These are phyloP conservation scores for Trichosurus vulpecula DNA, from an alignment of 2,797 vertebrate genomes.

Conservation along the genomic window DNA sequence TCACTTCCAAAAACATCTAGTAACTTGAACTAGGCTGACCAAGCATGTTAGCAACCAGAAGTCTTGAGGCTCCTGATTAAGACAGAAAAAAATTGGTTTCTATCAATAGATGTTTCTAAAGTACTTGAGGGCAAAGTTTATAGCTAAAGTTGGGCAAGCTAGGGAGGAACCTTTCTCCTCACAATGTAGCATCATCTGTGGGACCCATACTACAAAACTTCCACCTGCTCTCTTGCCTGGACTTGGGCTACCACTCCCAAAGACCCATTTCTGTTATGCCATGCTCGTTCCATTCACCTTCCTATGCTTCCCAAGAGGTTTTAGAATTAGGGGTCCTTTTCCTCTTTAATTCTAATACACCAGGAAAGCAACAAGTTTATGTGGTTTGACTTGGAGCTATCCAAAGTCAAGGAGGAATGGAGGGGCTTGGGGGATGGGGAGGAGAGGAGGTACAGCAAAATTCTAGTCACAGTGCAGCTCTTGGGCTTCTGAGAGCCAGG, in stretches of 20 bases:
- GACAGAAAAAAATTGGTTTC: neutral
- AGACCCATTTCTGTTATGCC: neutral
- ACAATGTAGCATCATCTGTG: neutral
- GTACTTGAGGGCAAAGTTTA: neutral
- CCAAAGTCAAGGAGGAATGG: neutral
- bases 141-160: neutral
- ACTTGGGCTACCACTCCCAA: neutral
- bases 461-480: neutral
- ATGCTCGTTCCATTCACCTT: neutral
- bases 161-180: neutral
- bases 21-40: neutral
- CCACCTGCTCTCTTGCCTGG: neutral
- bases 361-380: neutral
- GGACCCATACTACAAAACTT: neutral
- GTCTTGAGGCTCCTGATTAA: neutral
- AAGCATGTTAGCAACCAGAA: neutral
- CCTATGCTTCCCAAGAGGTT: neutral
- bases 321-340: neutral
- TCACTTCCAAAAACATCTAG: neutral
- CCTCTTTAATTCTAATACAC: neutral
- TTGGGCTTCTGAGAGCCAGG: constrained; percentile 23
- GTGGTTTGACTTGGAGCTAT: neutral
- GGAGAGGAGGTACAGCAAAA: neutral
- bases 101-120: neutral
- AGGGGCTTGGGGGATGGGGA: neutral